A percentile compares a stretch with the other conserved stretches of the same genome.
phyloP scores from a whole-genome alignment of 2,113 vertebrate genomes.

The Lota lota region DNA sequence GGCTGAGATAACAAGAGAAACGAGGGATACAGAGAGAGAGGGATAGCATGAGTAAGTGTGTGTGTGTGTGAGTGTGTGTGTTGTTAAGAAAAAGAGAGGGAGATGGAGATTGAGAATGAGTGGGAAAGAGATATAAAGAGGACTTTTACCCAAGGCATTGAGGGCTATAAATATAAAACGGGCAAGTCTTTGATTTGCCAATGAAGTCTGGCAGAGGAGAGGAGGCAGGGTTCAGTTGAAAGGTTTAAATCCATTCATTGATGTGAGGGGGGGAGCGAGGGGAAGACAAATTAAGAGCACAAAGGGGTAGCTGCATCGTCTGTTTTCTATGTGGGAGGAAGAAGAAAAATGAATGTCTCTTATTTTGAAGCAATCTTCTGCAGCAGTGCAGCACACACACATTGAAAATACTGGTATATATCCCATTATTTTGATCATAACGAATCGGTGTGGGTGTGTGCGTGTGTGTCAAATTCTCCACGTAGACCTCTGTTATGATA shows the following conservation, averaged over 20 bases:
- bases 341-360: constrained; percentile 65
- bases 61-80: too few relatives aligned
- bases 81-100: constrained; percentile 15
- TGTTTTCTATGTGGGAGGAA: constrained; percentile 52
- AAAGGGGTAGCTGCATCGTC: constrained; percentile 50
- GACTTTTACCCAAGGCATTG: constrained; percentile 49
- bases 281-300: constrained; percentile 20
- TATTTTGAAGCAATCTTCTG: constrained; percentile 56
- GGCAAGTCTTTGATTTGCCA: constrained; percentile 66
- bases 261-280: constrained; percentile 20
- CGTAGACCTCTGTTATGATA: constrained; percentile 55
- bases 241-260: constrained; percentile 59
- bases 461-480: constrained; percentile 36
- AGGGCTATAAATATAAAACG: constrained; percentile 68
- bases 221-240: constrained; percentile 28
- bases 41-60: too few relatives aligned
- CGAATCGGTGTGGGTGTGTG: too few relatives aligned
- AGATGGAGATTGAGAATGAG: constrained; percentile 20
- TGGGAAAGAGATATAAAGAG: constrained; percentile 19
- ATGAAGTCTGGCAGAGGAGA: constrained; percentile 53
- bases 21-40: neutral
- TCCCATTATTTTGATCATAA: too few relatives aligned
- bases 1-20: constrained; percentile 22
- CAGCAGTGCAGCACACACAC: constrained; percentile 21
- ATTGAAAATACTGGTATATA: too few relatives aligned